These are phyloP conservation scores for Phragmatobia fuliginosa DNA, from an alignment of 2,888 invertebrate species.

Conservation along the genomic window DNA sequence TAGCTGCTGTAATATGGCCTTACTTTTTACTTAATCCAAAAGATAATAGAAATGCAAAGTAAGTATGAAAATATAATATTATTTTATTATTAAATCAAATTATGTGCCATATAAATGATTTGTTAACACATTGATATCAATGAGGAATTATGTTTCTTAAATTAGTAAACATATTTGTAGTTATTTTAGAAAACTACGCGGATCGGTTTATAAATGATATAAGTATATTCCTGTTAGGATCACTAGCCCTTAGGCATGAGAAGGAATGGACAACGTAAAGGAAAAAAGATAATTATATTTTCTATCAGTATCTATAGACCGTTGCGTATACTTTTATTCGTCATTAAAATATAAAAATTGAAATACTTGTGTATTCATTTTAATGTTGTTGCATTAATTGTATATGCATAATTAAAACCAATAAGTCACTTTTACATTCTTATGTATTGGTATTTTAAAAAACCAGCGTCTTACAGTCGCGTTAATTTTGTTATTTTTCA, in stretches of 20 bases:
- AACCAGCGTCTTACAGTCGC: not conserved
- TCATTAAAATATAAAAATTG: not conserved
- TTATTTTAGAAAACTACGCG: not conserved
- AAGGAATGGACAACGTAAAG: not conserved
- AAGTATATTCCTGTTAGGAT: not conserved
- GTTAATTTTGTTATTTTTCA: not conserved
- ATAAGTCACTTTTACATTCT: not conserved
- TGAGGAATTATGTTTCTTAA: not conserved
- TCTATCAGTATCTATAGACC: no score
- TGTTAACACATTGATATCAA: not conserved
- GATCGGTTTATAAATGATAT: not conserved
- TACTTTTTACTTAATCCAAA: constrained; percentile 68
- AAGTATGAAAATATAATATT: constrained; percentile 53
- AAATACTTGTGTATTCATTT: not conserved
- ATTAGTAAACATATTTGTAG: not conserved
- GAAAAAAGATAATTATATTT: not conserved
- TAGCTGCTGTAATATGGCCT: constrained; percentile 65
- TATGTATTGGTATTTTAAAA: not conserved
- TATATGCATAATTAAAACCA: no score
- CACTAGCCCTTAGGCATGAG: not conserved
- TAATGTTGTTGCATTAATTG: not conserved
- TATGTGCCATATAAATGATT: not conserved
- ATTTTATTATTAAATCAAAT: not conserved
- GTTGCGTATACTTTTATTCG: not conserved
- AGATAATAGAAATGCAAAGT: constrained; percentile 76